These are phyloP conservation scores for Stenolophus ochropezus DNA, from an alignment of 2,888 invertebrate species.

Conservation along the genomic window DNA sequence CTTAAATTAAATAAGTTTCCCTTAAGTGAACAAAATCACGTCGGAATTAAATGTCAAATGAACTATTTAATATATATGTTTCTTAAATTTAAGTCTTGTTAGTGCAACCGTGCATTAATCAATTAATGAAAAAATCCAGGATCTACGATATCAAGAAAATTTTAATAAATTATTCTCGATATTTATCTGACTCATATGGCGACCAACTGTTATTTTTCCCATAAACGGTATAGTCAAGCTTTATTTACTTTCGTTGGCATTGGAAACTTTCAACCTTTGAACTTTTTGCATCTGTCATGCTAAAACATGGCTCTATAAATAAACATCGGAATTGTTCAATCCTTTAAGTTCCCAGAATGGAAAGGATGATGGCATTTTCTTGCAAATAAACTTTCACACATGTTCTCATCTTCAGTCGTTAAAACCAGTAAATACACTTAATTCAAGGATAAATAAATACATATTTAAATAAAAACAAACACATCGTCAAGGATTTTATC, in stretches of 20 bases:
- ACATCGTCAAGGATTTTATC: too few species aligned
- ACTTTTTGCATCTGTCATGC: slow-evolving; percentile 3
- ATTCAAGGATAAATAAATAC: neutral
- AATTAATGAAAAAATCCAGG: too few species aligned
- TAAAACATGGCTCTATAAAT: slow-evolving; percentile 1
- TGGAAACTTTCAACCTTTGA: slow-evolving; percentile 27
- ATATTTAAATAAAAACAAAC: neutral
- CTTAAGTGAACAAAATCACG: too few species aligned
- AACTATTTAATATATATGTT: too few species aligned
- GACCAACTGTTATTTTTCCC: too few species aligned
- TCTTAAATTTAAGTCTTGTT: too few species aligned
- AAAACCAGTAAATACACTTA: neutral
- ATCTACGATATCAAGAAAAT: too few species aligned
- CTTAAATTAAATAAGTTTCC: too few species aligned
- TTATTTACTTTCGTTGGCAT: slow-evolving; percentile 21
- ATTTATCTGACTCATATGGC: too few species aligned
- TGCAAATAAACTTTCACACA: slow-evolving; percentile 19
- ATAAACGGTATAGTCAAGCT: neutral
- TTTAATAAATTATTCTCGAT: too few species aligned
- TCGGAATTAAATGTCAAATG: too few species aligned
- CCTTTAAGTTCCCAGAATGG: slow-evolving; percentile 5
- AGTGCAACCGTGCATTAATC: too few species aligned
- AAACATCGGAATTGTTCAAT: slow-evolving; percentile 4
- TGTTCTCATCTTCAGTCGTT: neutral
- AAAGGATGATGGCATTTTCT: slow-evolving; percentile 5